Base-by-base conservation (phyloP, 2,113 vertebrate genomes). In the Actenoides lindsayi region DNA sequence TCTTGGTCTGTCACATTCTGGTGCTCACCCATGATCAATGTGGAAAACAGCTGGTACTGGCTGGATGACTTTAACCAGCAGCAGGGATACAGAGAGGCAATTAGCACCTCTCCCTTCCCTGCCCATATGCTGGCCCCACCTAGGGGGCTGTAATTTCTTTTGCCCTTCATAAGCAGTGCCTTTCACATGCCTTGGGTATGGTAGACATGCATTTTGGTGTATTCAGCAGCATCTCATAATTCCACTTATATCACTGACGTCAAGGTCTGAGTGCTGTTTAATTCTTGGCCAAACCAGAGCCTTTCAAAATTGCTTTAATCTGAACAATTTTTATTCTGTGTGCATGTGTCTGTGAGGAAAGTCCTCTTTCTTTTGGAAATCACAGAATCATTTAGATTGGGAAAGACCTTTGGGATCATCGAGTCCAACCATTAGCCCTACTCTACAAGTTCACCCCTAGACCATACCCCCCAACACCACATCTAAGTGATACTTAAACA, bases 141-240 rank as follows among this genome's bases (percentile, higher is more conserved):
- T 41, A 5, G 1, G 30, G 14, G 33, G 30, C 60, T 81, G 63
- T 28, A 8, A 1, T 69, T 75, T 68, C 33, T 68, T 74, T 35
- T 27, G 28, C 17, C n/a, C n/a, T 42, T 56, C 24, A 9, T 16
- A 25, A 60, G 48, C 42, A 28, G 31, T 39, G 41, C 27, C 27
- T 53, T 48, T 68, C 60, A 35, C 1, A 3, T 11, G 6, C 0
- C 31, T 68, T 1, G 0, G 50, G 14, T 35, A 19, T 3, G 18
- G 39, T 1, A 5, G 16, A 14, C 4, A 2, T 33, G 31, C 20
- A 11, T 88, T 92, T 71, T n/a, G 15, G 27, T 35, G 27, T 46
- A 19, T 51, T 87, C 46, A 56, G 35, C 44, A 33, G 25, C 15
- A 16, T 67, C n/a, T 73, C 53, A n/a, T 44, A 44, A 46, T 31